These are phyloP conservation scores for Catocala fraxini DNA, from an alignment of 2,888 invertebrate species.

Conservation along the genomic window DNA sequence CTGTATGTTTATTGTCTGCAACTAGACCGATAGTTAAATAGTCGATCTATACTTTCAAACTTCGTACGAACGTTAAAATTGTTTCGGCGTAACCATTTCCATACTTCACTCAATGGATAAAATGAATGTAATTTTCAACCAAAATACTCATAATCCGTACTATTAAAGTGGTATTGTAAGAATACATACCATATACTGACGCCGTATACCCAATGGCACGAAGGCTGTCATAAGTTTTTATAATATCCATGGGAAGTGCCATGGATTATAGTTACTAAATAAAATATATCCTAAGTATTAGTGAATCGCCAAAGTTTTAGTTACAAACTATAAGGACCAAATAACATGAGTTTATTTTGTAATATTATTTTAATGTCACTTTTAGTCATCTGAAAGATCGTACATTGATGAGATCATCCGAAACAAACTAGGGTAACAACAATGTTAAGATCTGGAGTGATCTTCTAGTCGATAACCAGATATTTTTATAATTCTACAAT, in stretches of 20 bases:
- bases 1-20: constrained; percentile 1
- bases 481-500: constrained; percentile 32
- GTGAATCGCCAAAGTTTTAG: constrained; percentile 12
- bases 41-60: not conserved
- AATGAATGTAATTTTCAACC: not conserved
- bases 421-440: too few species aligned
- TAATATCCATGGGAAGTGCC: too few species aligned
- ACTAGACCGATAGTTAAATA: constrained; percentile 1
- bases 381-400: constrained; percentile 2
- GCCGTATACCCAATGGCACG: too few species aligned
- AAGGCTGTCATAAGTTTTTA: too few species aligned
- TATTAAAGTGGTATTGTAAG: too few species aligned
- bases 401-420: constrained; percentile 7
- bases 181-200: too few species aligned
- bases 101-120: not conserved
- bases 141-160: too few species aligned
- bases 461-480: constrained; percentile 39
- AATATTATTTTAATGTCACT: not conserved
- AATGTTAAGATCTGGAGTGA: constrained; percentile 7
- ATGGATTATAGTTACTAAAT: not conserved
- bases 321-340: constrained; percentile 31
- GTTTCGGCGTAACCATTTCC: not conserved
- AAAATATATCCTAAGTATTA: not conserved
- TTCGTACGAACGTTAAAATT: not conserved
- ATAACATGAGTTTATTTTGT: constrained; percentile 3